Percentiles rank a stretch among this genome's conserved stretches.
phyloP scores from a whole-genome alignment of 2,113 vertebrate genomes.

The Corythornis cristatus region DNA sequence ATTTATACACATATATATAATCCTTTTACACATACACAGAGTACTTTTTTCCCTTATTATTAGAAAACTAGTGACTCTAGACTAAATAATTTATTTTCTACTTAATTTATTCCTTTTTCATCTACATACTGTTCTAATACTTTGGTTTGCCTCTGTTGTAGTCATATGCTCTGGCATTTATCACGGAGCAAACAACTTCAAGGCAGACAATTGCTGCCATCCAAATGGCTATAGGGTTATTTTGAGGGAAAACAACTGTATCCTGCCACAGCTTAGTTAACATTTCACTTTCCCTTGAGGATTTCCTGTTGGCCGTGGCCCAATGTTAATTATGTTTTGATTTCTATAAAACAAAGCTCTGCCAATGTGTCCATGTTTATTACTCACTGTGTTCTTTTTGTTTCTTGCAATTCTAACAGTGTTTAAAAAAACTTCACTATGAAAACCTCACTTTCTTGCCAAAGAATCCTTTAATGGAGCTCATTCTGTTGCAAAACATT shows the following conservation, averaged over 20 bases:
- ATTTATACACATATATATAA: too few relatives aligned
- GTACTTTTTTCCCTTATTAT: not conserved
- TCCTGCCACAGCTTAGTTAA: slow-evolving; percentile 56
- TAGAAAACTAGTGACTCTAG: not conserved
- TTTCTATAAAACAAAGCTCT: slow-evolving; percentile 59
- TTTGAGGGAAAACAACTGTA: slow-evolving; percentile 67
- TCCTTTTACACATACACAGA: not conserved
- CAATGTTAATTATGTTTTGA: slow-evolving; percentile 61
- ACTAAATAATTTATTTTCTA: not conserved
- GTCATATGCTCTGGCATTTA: not conserved
- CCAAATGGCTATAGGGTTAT: slow-evolving; percentile 52
- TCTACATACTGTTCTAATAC: not conserved
- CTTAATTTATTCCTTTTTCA: not conserved
- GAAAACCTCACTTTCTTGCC: not conserved
- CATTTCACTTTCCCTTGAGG: slow-evolving; percentile 67
- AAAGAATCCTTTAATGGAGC: not conserved
- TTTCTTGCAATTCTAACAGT: slow-evolving; percentile 24
- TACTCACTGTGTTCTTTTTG: slow-evolving; percentile 34
- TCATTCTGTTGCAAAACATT: not conserved
- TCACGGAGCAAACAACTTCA: not conserved
- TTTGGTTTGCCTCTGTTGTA: not conserved
- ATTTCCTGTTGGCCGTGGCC: slow-evolving; percentile 56
- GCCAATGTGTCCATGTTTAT: slow-evolving; percentile 45
- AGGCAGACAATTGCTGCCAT: slow-evolving; percentile 19
- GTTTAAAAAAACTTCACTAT: slow-evolving; percentile 15